Evolutionary conservation across 2,888 invertebrate species (phyloP).

Genomic region (Petrolisthes manimaculis): DNA sequence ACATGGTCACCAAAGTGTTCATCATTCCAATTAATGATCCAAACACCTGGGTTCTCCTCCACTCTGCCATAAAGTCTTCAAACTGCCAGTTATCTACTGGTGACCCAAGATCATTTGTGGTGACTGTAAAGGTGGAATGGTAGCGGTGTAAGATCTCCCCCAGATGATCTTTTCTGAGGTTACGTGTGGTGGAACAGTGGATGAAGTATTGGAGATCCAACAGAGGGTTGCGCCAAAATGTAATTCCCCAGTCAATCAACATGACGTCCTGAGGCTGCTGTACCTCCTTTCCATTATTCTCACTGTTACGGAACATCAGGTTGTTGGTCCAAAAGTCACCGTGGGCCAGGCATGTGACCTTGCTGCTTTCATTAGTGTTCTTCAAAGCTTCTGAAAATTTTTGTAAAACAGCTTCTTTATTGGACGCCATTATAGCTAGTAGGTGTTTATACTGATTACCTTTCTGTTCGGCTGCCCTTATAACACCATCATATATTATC

Average conservation of each 20-base stretch:
- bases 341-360: conserved; percentile 41
- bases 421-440: conserved; percentile 2
- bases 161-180: conserved; percentile 30
- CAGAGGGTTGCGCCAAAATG: conserved; percentile 47
- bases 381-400: background rate
- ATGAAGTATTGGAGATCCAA: conserved; percentile 50
- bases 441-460: conserved; percentile 24
- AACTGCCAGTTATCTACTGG: conserved; percentile 26
- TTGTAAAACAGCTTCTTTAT: background rate
- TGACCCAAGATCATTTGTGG: conserved; percentile 25
- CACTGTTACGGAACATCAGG: conserved; percentile 28
- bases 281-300: background rate
- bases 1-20: conserved; percentile 27
- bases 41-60: conserved; percentile 17
- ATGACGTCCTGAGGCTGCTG: background rate
- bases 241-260: conserved; percentile 55
- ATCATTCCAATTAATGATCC: conserved; percentile 43
- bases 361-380: background rate
- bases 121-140: conserved; percentile 43
- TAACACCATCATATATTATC: background rate
- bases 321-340: conserved; percentile 59
- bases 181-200: conserved; percentile 26
- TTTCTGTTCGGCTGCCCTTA: background rate
- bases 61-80: conserved; percentile 49
- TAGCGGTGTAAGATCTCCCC: conserved; percentile 42